phyloP scores from a whole-genome alignment of 2,113 vertebrate genomes.

The Rhinolophus sinicus region DNA sequence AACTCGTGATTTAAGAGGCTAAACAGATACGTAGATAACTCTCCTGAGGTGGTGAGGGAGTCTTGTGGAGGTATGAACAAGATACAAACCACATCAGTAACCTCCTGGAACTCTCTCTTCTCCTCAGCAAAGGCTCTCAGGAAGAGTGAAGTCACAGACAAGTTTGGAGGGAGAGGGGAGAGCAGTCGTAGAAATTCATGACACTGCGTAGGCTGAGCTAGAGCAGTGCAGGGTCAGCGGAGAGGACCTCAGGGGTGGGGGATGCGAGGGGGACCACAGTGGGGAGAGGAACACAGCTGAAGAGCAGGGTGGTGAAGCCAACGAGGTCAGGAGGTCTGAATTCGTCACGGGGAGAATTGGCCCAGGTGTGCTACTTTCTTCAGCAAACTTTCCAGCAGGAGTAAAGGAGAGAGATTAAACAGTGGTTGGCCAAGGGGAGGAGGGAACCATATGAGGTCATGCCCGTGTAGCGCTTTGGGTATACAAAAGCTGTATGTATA shows the following conservation, averaged over 20 bases:
- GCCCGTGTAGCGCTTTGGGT: fast-evolving
- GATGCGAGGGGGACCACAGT: too few relatives aligned
- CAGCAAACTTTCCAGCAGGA: background rate
- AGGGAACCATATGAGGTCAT: fast-evolving
- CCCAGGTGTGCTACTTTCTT: background rate
- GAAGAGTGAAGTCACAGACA: background rate
- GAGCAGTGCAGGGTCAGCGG: background rate
- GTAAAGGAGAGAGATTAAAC: background rate
- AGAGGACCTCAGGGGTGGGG: background rate
- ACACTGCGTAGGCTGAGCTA: background rate
- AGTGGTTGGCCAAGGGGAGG: background rate
- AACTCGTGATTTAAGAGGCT: background rate
- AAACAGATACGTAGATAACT: background rate
- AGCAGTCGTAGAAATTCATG: background rate
- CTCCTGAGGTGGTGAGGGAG: background rate
- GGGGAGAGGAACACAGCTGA: too few relatives aligned
- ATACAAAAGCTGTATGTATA: background rate
- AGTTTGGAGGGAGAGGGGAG: background rate
- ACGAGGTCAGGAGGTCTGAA: background rate
- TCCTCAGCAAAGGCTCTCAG: background rate
- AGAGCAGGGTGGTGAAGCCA: background rate
- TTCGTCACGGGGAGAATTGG: background rate
- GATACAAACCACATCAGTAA: too few relatives aligned
- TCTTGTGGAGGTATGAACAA: background rate
- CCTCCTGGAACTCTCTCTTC: background rate